These are phyloP conservation scores for Pseudococcus viburni DNA, from an alignment of 2,888 invertebrate genomes.

Conservation along the genomic window DNA sequence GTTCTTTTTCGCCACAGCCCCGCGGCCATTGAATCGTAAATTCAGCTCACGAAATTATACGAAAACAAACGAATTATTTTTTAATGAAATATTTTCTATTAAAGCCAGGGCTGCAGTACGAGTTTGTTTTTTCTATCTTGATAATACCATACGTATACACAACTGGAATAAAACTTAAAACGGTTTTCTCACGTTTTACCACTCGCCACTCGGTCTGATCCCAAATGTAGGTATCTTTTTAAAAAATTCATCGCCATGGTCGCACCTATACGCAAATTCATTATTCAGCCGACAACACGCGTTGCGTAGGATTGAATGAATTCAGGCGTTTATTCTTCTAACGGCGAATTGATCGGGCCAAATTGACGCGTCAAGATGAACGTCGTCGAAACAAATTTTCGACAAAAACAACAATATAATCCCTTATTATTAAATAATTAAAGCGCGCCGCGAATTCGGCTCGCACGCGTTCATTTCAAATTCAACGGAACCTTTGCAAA, in stretches of 20 bases:
- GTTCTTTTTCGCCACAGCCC: background rate
- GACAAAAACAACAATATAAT: background rate
- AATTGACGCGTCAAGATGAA: background rate
- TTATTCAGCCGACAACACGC: background rate
- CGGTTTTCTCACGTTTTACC: background rate
- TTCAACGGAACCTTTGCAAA: background rate
- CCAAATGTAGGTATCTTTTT: background rate
- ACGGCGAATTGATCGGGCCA: background rate
- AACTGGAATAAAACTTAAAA: background rate
- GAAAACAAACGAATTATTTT: background rate
- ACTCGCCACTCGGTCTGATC: background rate
- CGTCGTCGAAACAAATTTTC: constrained; percentile 5
- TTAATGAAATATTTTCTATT: background rate
- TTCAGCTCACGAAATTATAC: background rate
- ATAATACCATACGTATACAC: background rate
- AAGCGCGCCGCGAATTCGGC: background rate
- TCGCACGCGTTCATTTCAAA: background rate
- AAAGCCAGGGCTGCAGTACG: background rate
- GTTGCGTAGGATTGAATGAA: background rate
- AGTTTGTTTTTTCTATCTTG: background rate
- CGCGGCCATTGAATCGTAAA: background rate
- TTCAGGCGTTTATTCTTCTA: background rate
- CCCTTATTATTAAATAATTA: constrained; percentile 30
- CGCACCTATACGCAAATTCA: background rate
- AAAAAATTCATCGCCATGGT: background rate